Evolutionary conservation across 2,888 invertebrate genomes (phyloP).

Genomic region (Globia sparganii): DNA sequence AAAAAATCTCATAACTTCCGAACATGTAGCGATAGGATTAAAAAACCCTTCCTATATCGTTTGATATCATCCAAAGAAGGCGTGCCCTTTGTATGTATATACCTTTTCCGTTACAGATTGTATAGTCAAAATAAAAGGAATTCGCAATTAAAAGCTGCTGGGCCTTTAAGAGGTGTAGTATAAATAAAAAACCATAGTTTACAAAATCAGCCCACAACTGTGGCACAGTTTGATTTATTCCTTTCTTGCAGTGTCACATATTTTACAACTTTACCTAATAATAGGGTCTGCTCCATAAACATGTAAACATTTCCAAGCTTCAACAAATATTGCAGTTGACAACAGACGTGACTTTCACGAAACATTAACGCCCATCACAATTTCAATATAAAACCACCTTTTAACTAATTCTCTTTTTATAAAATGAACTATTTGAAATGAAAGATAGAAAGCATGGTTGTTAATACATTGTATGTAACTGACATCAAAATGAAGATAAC

Average conservation of each 20-base stretch:
- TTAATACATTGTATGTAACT: slow-evolving; percentile 62
- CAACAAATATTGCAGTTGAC: slow-evolving; percentile 65
- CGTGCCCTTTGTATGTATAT: too few relatives aligned
- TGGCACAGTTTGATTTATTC: slow-evolving; percentile 88
- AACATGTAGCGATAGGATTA: too few relatives aligned
- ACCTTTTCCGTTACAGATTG: too few relatives aligned
- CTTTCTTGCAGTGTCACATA: slow-evolving; percentile 81
- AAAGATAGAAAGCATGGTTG: slow-evolving; percentile 57
- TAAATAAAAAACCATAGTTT: slow-evolving; percentile 53
- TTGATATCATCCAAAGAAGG: too few relatives aligned
- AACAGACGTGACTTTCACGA: slow-evolving; percentile 56
- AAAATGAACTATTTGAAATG: slow-evolving; percentile 36
- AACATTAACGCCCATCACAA: slow-evolving; percentile 48
- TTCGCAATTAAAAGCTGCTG: background rate
- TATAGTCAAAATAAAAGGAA: background rate
- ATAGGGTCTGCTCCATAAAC: slow-evolving; percentile 77
- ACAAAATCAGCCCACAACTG: slow-evolving; percentile 86
- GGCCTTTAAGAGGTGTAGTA: background rate
- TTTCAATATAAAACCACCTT: slow-evolving; percentile 44
- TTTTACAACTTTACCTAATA: slow-evolving; percentile 77
- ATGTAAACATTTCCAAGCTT: slow-evolving; percentile 71
- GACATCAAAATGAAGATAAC: slow-evolving; percentile 61
- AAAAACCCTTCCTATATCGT: too few relatives aligned
- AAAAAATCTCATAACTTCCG: too few relatives aligned
- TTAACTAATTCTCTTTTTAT: slow-evolving; percentile 37